Base-by-base conservation (phyloP, 2,888 invertebrate species). In the Protula sp. region DNA sequence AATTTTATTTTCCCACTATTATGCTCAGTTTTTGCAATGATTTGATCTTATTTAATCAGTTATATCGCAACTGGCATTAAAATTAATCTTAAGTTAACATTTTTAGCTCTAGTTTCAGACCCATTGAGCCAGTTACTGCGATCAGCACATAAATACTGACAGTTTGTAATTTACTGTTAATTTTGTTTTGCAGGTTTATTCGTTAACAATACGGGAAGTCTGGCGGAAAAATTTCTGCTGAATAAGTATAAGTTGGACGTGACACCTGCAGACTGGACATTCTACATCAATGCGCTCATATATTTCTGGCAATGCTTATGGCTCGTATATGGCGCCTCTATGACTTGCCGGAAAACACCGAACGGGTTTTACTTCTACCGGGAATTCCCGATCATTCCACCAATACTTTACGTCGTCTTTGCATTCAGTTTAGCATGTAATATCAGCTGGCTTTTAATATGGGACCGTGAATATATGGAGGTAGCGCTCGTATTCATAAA, bases 221-320 rank as follows among this genome's bases (percentile, higher is more conserved):
- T 78, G 19, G 72, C 77, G 0, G 68, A 70, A 56, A 64, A 65
- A 57, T 75, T 66, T 60, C 59, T 60, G 55, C 51, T 66, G 54
- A 60, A 65, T 47, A 62, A 60, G 52, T 66, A 64, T 55, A 57
- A 63, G 30, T 64, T 75, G 22, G 69, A 70, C 9, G 72, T 76
- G 29, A 74, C 75, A 2, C 78, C 78, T 1, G 72, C 75, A 1
- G 72, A 74, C 26, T 76, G 76, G 76, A 73, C 74, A 1, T 77
- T 77, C 65, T 70, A 70, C 54, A 71, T 73, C 31, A 69, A 74
- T 67, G 72, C 70, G 0, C 30, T 62, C 28, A 77, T 77, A 61
- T 77, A 75, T 65, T 53, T 70, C 3, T 76, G 74, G 72, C 75
- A 77, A 60, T 59, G 64, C 1, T 55, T 74, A 1, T 76, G 74